Percentiles rank a stretch among this genome's conserved stretches.
These are phyloP conservation scores for Pseudococcus jackbeardsleyi DNA, from an alignment of 2,888 invertebrate species.

Conservation along the genomic window DNA sequence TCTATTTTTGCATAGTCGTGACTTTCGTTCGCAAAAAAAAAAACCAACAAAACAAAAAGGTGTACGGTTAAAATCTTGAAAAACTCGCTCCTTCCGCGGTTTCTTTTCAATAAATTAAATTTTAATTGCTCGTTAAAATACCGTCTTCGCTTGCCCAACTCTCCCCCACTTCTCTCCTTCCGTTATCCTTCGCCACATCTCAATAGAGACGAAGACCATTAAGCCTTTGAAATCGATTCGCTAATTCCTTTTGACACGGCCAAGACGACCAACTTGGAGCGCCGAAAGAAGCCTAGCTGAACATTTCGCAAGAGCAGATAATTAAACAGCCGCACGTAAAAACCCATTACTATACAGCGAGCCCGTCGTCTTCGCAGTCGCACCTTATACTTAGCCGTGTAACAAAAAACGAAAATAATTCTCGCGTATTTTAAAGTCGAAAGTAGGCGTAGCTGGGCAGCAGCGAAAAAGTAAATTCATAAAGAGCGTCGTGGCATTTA, in stretches of 20 bases:
- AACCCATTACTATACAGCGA: neutral
- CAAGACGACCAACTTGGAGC: neutral
- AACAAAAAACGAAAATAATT: neutral
- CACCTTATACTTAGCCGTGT: too few species aligned
- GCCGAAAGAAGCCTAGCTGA: neutral
- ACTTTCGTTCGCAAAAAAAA: too few species aligned
- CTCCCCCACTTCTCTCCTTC: neutral
- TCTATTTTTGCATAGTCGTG: too few species aligned
- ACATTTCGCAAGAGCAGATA: neutral
- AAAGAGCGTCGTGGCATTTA: neutral
- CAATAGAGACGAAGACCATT: neutral
- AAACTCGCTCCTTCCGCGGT: neutral
- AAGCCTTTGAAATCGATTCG: neutral
- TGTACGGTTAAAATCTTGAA: neutral
- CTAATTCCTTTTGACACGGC: conserved; percentile 10
- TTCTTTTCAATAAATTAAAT: neutral
- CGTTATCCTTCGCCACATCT: conserved; percentile 7
- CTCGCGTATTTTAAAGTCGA: neutral
- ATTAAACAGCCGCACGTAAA: neutral
- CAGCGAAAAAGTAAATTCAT: conserved; percentile 8
- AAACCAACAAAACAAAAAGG: too few species aligned
- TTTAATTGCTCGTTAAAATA: neutral
- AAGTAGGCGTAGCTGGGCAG: conserved; percentile 10
- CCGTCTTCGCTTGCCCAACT: neutral
- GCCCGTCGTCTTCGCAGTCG: neutral